phyloP scores from a whole-genome alignment of 2,113 vertebrate species.

The Bos indicus region DNA sequence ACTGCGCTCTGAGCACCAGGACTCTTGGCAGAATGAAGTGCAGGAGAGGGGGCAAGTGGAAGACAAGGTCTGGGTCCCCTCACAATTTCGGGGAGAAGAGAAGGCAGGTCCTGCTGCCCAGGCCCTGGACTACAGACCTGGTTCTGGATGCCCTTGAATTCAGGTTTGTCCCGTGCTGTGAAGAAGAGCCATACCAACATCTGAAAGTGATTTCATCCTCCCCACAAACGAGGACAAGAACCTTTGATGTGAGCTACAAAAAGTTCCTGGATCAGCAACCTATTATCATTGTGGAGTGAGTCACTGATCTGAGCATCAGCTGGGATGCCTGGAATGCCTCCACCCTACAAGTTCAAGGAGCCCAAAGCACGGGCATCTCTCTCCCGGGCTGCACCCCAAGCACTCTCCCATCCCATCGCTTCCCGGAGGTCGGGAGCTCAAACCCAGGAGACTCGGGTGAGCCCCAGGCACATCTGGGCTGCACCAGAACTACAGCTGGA shows the following conservation, averaged over 20 bases:
- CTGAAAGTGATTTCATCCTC: constrained; percentile 64
- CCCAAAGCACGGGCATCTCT: background rate
- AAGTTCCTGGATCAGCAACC: constrained; percentile 79
- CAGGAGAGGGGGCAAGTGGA: background rate
- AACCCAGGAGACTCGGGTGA: background rate
- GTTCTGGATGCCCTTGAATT: background rate
- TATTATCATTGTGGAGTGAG: constrained; percentile 79
- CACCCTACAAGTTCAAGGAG: background rate
- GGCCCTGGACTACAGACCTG: background rate
- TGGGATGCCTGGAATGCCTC: background rate
- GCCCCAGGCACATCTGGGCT: background rate
- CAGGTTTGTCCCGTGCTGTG: background rate
- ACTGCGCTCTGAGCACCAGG: rapidly evolving
- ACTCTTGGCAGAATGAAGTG: rapidly evolving
- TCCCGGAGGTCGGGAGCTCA: rapidly evolving
- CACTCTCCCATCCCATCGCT: background rate
- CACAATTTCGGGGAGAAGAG: rapidly evolving
- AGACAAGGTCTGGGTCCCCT: no score
- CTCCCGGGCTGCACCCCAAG: background rate
- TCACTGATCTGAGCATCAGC: constrained; percentile 53
- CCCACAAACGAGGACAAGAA: constrained; percentile 70
- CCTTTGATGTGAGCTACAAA: constrained; percentile 85
- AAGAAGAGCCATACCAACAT: constrained; percentile 27
- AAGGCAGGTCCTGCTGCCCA: background rate
- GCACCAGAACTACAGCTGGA: background rate